Evolutionary conservation across 2,888 invertebrate species (phyloP).

Genomic region (Trichogramma dendrolimi): DNA sequence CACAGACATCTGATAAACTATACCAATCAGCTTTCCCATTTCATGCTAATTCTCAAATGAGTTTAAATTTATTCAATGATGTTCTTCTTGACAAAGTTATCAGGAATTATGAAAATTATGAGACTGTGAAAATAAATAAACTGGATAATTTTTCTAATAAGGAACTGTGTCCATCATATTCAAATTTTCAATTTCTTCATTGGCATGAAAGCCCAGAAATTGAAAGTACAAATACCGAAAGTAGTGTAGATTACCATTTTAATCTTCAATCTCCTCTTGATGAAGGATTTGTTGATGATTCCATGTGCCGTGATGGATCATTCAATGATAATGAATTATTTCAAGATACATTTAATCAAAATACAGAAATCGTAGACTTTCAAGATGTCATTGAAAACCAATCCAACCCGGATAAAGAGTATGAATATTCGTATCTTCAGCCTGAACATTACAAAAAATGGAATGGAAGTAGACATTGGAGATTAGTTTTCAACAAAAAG

Average conservation of each 20-base stretch:
- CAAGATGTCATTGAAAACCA: constrained; percentile 28
- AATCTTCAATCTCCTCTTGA: constrained; percentile 31
- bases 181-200: constrained; percentile 59
- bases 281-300: constrained; percentile 30
- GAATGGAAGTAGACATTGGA: constrained; percentile 85
- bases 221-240: constrained; percentile 39
- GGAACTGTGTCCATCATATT: constrained; percentile 60
- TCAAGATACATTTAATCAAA: no score
- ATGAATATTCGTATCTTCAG: constrained; percentile 42
- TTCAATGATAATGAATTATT: no score
- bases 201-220: constrained; percentile 56
- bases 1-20: constrained; percentile 40
- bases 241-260: constrained; percentile 35
- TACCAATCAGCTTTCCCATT: constrained; percentile 38
- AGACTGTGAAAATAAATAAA: constrained; percentile 34
- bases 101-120: constrained; percentile 7
- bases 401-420: constrained; percentile 11
- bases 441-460: constrained; percentile 52
- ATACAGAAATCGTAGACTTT: constrained; percentile 35
- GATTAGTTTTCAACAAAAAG: constrained; percentile 54
- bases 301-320: constrained; percentile 17
- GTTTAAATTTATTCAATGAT: constrained; percentile 36
- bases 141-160: constrained; percentile 42
- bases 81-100: constrained; percentile 33
- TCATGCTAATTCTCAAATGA: constrained; percentile 33